Conservation (phyloP, 2,888 invertebrate species). For the Adela reaumurella region DNA sequence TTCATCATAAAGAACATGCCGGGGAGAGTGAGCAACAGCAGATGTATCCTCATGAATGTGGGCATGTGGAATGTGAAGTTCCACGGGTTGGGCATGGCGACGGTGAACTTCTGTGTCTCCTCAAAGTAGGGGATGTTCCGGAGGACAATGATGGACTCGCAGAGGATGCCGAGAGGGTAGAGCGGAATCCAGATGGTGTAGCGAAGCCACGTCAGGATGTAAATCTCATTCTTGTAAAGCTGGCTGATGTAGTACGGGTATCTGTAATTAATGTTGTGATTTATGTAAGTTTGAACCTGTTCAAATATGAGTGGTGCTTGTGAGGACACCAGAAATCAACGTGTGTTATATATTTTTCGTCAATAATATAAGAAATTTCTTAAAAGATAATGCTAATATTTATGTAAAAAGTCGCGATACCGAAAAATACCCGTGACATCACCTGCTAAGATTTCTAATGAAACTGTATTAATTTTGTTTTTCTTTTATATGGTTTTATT, state of each 20-base stretch:
- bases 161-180: conserved; percentile 85
- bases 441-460: no score
- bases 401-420: no score
- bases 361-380: no score
- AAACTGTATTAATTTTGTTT: no score
- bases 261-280: no score
- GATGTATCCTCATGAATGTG: conserved; percentile 70
- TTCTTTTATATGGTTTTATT: no score
- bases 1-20: conserved; percentile 75
- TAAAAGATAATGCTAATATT: no score
- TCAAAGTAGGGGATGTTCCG: conserved; percentile 88
- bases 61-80: conserved; percentile 88
- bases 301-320: no score
- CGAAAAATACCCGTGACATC: no score
- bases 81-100: conserved; percentile 77
- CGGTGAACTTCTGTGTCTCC: conserved; percentile 71
- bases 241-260: conserved; percentile 91
- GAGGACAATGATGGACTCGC: conserved; percentile 78
- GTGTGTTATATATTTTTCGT: no score
- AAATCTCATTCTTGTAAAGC: conserved; percentile 68
- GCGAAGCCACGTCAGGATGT: conserved; percentile 83
- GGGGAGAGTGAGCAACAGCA: conserved; percentile 72
- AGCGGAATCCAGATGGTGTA: conserved; percentile 92
- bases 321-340: no score
- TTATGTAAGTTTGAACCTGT: no score